phyloP scores from a whole-genome alignment of 2,797 vertebrate species.

The Malurus splendens region DNA sequence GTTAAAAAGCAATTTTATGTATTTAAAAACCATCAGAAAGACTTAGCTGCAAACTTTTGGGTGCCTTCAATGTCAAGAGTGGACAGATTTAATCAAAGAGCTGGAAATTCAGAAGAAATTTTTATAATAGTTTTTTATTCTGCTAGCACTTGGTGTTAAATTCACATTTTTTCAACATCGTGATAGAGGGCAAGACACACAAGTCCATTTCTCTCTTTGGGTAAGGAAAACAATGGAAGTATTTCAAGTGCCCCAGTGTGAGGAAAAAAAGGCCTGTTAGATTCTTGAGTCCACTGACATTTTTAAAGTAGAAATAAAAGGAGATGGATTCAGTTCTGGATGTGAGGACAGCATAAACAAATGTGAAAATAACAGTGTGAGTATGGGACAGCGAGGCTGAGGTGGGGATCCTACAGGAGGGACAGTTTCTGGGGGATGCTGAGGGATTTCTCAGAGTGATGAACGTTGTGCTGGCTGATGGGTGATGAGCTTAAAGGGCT shows the following conservation, averaged over 20 bases:
- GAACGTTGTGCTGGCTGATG: too few relatives aligned
- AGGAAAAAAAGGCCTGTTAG: neutral
- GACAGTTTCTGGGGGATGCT: neutral
- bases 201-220: neutral
- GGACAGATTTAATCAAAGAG: neutral
- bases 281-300: neutral
- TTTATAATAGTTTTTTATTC: neutral
- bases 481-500: neutral
- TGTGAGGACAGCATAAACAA: neutral
- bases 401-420: neutral
- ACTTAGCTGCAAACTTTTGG: neutral
- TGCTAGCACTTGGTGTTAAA: neutral
- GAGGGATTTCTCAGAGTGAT: neutral
- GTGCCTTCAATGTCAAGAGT: neutral
- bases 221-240: neutral
- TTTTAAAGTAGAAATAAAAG: neutral
- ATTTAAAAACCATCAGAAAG: neutral
- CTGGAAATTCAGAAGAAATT: neutral
- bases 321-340: neutral
- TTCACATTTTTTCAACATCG: neutral
- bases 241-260: neutral
- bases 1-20: conserved; percentile 17
- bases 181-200: neutral
- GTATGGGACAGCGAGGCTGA: neutral
- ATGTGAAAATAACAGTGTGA: neutral